Conservation (phyloP, 2,797 vertebrate species). For the Siniperca scherzeri region DNA sequence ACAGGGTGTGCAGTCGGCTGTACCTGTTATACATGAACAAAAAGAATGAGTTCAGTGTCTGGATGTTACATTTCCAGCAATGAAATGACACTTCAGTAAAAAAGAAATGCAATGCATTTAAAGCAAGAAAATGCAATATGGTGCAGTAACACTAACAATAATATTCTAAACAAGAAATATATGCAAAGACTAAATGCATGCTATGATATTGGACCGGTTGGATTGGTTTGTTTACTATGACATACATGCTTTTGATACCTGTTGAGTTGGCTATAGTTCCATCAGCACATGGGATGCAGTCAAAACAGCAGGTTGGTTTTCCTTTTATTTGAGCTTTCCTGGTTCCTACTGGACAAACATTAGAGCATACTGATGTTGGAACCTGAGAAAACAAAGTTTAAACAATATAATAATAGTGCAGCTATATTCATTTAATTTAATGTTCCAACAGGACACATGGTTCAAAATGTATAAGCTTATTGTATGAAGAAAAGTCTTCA, state of each 20-base stretch:
- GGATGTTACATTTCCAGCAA: too few relatives aligned
- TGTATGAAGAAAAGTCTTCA: not conserved
- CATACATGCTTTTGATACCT: slow-evolving; percentile 62
- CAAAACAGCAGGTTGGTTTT: slow-evolving; percentile 81
- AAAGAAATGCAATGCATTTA: not conserved
- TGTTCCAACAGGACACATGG: not conserved
- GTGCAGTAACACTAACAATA: not conserved
- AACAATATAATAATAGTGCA: not conserved
- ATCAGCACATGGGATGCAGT: slow-evolving; percentile 84
- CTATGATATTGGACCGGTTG: not conserved
- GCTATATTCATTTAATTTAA: not conserved
- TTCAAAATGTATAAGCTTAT: not conserved
- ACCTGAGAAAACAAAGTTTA: slow-evolving; percentile 54
- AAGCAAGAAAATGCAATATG: too few relatives aligned
- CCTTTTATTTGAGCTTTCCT: slow-evolving; percentile 82
- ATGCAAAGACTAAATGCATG: not conserved
- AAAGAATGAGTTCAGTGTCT: not conserved
- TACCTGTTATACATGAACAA: slow-evolving; percentile 62
- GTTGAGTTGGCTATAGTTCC: slow-evolving; percentile 82
- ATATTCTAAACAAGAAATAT: not conserved
- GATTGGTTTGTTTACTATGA: not conserved
- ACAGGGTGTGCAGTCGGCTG: slow-evolving; percentile 80
- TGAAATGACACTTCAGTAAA: too few relatives aligned
- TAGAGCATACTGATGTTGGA: slow-evolving; percentile 80
- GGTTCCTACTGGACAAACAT: slow-evolving; percentile 76